Base-by-base conservation (phyloP, 2,113 vertebrate species). In the Elephas maximus region DNA sequence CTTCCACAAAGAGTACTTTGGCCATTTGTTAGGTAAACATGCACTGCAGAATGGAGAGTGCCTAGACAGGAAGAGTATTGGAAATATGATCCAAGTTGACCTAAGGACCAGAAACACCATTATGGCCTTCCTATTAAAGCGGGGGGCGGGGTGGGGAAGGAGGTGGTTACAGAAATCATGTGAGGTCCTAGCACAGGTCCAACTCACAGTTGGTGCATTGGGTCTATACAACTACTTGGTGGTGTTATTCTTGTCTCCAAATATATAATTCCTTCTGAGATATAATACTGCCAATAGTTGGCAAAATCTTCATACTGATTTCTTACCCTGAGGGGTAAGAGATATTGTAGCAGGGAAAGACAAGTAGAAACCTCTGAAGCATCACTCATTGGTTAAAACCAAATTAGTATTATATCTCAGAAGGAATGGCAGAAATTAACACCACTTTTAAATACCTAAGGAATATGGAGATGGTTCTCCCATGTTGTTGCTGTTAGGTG, bases 351-450 rank as follows among this genome's bases (percentile, higher is more conserved):
- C 6, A 57, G 53, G 0, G 9, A 51, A 65, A 74, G 62, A 62
- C 45, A 88, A 69, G 17, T n/a, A 5, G 30, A 88, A 73, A 84
- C 18, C 30, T 86, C 37, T 71, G 48, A 81, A 93, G 21, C 4
- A 1, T 15, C 67, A 88, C 10, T 2, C 37, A 0, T n/a, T 1
- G 3, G 30, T 15, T 71, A 86, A 77, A 26, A 48, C 78, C 48
- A 92, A 78, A 65, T 83, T 20, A 88, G n/a, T n/a, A 51, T 2
- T 33, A 6, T 60, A 60, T 74, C 8, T 73, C 21, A 20, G 12
- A 90, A 82, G 48, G 48, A 92, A 80, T 81, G 23, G 18, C 18
- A 92, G 81, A 63, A 88, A 88, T 87, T 5, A 92, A 79, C 23
- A 6, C 24, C 67, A 77, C 6, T 45, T 24, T 80, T 81, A 60